Evolutionary conservation across 2,113 vertebrate species (phyloP).

Genomic region (Tachuris rubrigastra): DNA sequence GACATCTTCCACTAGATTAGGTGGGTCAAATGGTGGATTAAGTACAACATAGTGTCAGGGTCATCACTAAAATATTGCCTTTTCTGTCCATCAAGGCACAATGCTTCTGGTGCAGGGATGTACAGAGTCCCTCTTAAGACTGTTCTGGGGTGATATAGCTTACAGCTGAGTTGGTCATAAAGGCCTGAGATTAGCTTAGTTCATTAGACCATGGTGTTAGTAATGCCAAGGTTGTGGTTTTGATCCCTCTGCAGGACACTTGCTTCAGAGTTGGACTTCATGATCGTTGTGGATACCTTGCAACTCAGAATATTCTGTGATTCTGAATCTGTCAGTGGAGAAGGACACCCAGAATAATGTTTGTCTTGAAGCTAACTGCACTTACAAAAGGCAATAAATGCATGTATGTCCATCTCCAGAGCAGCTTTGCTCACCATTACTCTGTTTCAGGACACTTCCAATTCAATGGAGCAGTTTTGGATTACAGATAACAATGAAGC

Average conservation of each 20-base stretch:
- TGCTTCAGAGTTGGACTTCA: rapidly evolving
- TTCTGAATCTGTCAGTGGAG: neutral
- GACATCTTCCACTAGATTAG: neutral
- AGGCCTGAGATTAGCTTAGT: neutral
- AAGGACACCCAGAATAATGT: neutral
- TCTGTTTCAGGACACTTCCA: neutral
- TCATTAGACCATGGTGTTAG: neutral
- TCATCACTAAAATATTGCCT: neutral
- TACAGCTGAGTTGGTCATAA: rapidly evolving
- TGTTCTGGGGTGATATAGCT: neutral
- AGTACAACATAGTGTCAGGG: neutral
- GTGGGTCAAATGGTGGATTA: neutral
- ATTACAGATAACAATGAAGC: neutral
- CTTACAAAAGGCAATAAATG: neutral
- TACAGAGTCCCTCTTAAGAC: neutral
- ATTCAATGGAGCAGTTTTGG: neutral
- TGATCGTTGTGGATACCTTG: neutral
- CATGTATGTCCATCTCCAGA: neutral
- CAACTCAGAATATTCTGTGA: neutral
- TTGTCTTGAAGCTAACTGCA: neutral
- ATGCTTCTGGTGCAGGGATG: neutral
- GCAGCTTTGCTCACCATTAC: neutral
- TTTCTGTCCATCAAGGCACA: neutral
- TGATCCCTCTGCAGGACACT: neutral
- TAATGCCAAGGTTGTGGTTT: neutral